phyloP scores from a whole-genome alignment of 2,888 invertebrate species.

The Eumacrocentrus americanus region DNA sequence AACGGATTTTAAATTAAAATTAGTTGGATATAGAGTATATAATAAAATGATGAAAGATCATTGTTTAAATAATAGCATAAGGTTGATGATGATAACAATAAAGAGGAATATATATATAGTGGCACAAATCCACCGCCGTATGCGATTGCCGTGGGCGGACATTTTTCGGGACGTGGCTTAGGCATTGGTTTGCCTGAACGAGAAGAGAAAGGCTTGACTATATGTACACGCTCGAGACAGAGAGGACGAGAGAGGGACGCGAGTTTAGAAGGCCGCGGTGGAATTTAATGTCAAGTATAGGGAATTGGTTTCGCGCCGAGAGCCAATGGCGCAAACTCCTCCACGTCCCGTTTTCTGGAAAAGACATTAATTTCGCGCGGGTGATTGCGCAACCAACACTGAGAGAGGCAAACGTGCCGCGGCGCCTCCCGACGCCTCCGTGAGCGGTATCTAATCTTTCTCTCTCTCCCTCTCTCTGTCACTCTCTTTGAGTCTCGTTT shows the following conservation, averaged over 20 bases:
- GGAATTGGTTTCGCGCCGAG: conserved; percentile 48
- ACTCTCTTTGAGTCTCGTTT: conserved; percentile 22
- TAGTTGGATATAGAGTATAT: background rate
- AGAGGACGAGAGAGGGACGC: conserved; percentile 22
- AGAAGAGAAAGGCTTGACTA: conserved; percentile 54
- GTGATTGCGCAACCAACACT: conserved; percentile 39
- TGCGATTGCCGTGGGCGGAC: conserved; percentile 47
- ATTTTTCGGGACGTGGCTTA: conserved; percentile 54
- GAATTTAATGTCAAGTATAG: conserved; percentile 60
- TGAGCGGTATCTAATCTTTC: conserved; percentile 54
- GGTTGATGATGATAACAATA: background rate
- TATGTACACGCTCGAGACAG: conserved; percentile 24
- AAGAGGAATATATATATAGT: too few species aligned
- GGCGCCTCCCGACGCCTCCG: conserved; percentile 45
- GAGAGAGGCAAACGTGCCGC: conserved; percentile 18
- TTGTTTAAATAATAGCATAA: background rate
- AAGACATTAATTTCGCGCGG: conserved; percentile 43
- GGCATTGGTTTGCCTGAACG: conserved; percentile 47
- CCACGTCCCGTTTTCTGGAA: conserved; percentile 34
- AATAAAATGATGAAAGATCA: background rate
- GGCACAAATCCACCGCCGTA: conserved; percentile 33
- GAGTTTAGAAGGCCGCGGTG: conserved; percentile 54
- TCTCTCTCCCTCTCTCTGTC: conserved; percentile 25
- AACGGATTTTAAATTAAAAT: background rate
- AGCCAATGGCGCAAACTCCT: conserved; percentile 39